Evolutionary conservation across 2,888 invertebrate genomes (phyloP).

Genomic region (Kryphioiulus occultus): DNA sequence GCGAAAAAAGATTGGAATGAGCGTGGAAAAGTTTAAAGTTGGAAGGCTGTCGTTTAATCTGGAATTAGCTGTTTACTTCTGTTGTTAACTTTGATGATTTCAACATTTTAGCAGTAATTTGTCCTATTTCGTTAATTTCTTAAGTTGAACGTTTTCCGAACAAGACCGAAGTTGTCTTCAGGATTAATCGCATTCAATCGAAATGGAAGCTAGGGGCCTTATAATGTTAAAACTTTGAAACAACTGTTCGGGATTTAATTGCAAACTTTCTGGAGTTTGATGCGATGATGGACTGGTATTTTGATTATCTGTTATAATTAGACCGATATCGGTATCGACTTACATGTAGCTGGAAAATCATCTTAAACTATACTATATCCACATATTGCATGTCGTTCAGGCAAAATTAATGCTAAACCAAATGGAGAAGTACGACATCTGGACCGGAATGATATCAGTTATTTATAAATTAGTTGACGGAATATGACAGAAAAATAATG

Average conservation of each 20-base stretch:
- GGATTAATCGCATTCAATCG: too few species aligned
- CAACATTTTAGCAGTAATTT: background rate
- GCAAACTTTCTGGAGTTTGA: background rate
- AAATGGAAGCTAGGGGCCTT: too few species aligned
- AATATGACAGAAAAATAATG: slow-evolving; percentile 32
- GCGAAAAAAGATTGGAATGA: background rate
- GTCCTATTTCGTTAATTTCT: background rate
- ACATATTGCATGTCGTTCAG: background rate
- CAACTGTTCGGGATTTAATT: background rate
- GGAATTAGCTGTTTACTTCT: background rate
- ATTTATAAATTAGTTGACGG: background rate
- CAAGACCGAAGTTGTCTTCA: too few species aligned
- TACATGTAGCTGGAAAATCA: background rate
- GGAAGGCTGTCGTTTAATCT: background rate
- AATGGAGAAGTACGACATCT: background rate
- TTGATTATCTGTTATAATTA: background rate
- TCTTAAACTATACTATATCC: background rate
- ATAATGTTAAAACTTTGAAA: too few species aligned
- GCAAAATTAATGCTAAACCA: slow-evolving; percentile 24
- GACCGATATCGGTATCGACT: background rate
- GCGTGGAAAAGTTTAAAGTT: background rate
- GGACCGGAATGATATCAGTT: slow-evolving; percentile 27
- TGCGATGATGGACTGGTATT: background rate
- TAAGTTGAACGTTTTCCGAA: background rate
- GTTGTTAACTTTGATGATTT: background rate